Evolutionary conservation across 2,888 invertebrate species (phyloP).

Genomic region (Drosophila emarginata): DNA sequence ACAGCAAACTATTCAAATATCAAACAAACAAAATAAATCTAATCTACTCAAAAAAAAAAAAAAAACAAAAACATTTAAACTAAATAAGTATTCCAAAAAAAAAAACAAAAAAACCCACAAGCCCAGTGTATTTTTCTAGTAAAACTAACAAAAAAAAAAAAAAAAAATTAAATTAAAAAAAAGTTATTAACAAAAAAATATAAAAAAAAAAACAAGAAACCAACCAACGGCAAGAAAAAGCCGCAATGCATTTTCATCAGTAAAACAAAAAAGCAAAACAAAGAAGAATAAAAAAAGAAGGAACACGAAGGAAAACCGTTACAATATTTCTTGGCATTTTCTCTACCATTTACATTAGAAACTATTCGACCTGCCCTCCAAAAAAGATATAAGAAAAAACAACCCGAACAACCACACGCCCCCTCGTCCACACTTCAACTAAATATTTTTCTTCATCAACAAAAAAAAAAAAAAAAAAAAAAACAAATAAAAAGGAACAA

Average conservation of each 20-base stretch:
- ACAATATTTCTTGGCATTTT: slow-evolving; percentile 71
- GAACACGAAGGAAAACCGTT: slow-evolving; percentile 47
- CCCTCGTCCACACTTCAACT: slow-evolving; percentile 1
- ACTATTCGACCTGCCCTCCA: not conserved
- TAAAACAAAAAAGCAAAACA: slow-evolving; percentile 18
- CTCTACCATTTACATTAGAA: slow-evolving; percentile 23
- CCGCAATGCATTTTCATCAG: slow-evolving; percentile 72
- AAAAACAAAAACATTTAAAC: slow-evolving; percentile 27
- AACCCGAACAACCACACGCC: not conserved
- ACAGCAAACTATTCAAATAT: slow-evolving; percentile 51
- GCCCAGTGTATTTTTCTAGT: slow-evolving; percentile 77
- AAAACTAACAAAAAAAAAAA: slow-evolving; percentile 57
- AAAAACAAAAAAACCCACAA: slow-evolving; percentile 34
- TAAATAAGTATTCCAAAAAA: slow-evolving; percentile 56
- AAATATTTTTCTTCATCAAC: slow-evolving; percentile 7
- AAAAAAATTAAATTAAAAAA: slow-evolving; percentile 27
- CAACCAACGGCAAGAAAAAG: slow-evolving; percentile 62
- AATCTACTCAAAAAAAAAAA: slow-evolving; percentile 48
- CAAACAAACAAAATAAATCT: slow-evolving; percentile 43
- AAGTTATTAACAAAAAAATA: slow-evolving; percentile 35
- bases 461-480: slow-evolving; percentile 27
- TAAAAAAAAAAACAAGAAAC: slow-evolving; percentile 30
- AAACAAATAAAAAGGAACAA: slow-evolving; percentile 31
- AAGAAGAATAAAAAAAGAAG: slow-evolving; percentile 28
- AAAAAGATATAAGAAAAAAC: not conserved